Evolutionary conservation across 2,113 vertebrate genomes (phyloP).

Genomic region (Spea multiplicata): DNA sequence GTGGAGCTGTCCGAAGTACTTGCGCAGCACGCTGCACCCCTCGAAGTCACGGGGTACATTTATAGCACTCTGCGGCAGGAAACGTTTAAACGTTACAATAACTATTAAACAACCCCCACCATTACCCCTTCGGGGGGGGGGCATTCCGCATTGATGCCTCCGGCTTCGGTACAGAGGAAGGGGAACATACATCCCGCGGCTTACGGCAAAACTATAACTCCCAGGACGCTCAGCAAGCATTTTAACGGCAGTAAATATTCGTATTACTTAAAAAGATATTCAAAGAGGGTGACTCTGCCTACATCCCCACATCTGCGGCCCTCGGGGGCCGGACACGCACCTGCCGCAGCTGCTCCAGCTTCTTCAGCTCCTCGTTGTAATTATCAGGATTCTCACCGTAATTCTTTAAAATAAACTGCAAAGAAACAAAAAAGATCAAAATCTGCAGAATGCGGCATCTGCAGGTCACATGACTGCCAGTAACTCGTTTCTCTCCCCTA

Average conservation of each 20-base stretch:
- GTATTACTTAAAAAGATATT: too few species aligned
- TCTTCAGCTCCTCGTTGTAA: slow-evolving; percentile 94
- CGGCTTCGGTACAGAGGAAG: too few species aligned
- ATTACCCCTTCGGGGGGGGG: not conserved
- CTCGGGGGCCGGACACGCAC: slow-evolving; percentile 52
- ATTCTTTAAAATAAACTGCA: slow-evolving; percentile 91
- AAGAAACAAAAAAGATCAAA: not conserved
- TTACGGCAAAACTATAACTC: too few species aligned
- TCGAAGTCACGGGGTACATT: slow-evolving; percentile 94
- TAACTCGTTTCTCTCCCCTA: too few species aligned
- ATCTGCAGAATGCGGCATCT: too few species aligned
- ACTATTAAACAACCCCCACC: not conserved
- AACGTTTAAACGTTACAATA: not conserved
- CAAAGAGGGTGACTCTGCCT: too few species aligned
- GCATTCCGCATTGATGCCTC: not conserved
- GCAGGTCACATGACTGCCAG: too few species aligned
- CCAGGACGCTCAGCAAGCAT: too few species aligned
- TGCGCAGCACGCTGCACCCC: slow-evolving; percentile 92
- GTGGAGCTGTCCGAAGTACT: slow-evolving; percentile 94
- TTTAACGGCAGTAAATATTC: too few species aligned
- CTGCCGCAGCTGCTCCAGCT: slow-evolving; percentile 89
- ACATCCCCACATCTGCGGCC: not conserved
- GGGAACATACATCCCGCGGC: too few species aligned
- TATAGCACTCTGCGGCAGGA: slow-evolving; percentile 66
- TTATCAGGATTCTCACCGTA: slow-evolving; percentile 94